Base-by-base conservation (phyloP, 2,888 invertebrate genomes). In the Drosophila quasianomalipes region DNA sequence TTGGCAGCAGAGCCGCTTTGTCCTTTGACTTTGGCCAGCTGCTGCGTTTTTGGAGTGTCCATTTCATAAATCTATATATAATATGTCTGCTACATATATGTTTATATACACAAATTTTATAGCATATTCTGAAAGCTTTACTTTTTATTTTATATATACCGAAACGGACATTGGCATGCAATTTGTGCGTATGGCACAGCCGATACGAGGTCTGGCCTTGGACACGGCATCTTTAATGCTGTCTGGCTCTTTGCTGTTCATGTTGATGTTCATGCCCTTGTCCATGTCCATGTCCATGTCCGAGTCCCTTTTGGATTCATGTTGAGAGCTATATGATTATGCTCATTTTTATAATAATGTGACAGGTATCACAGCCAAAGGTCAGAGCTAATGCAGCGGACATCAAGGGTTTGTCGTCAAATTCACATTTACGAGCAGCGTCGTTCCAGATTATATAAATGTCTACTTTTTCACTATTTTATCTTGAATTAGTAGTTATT, bases 1-100 rank as follows among this genome's bases (percentile, higher is more conserved):
- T 87, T 83, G 87, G 83, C 87, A 85, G 70, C 85, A 62, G 60
- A 76, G 64, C 64, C 71, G 59, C 55, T 37, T 61, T 53, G 67
- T 33, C 73, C 74, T 82, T 74, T 70, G 57, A 49, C 63, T 63
- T 52, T 52, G 52, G 47, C 70, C 82, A 74, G 73, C 76, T 72
- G 76, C 72, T 70, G 54, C 62, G 52, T 28, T 55, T 70, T 67
- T 44, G 51, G 31, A 26, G 35, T 35, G 26, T 58, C 9, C 37
- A 10, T 41, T 51, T 10, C 39, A 70, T n/a, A 69, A 44, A 35
- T 28, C n/a, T 7, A 39, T 26, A 47, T 61, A 28, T 30, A 37
- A 6, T 28, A 26, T 35, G n/a, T 55, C n/a, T 41, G 31, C 26
- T 26, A 26, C 12, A 10, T 10, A 51, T 30, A 55, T 37, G 31